Percentiles rank a stretch among this genome's conserved stretches.
phyloP scores from a whole-genome alignment of 2,113 vertebrate species.

The Burhinus bistriatus region DNA sequence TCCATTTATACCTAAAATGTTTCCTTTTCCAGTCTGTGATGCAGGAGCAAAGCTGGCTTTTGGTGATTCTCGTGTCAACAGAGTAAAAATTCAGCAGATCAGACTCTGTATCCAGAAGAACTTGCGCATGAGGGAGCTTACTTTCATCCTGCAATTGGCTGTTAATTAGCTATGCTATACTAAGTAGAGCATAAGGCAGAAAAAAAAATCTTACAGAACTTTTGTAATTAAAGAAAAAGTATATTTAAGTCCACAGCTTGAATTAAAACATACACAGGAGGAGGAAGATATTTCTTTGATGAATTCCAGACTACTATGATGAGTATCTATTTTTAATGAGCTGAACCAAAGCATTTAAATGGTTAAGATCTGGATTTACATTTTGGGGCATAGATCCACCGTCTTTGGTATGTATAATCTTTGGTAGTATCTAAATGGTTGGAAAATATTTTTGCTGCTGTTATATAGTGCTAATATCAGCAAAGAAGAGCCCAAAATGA shows the following conservation, averaged over 20 bases:
- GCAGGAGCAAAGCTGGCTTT: neutral
- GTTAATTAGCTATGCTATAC: neutral
- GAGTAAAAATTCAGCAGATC: neutral
- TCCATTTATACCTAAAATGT: neutral
- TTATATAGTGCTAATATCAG: neutral
- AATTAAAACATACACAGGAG: neutral
- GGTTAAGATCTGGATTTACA: neutral
- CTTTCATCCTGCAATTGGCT: neutral
- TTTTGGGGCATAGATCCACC: neutral
- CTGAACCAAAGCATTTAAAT: neutral
- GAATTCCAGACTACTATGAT: neutral
- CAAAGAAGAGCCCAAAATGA: neutral
- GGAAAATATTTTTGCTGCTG: neutral
- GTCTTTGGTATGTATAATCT: neutral
- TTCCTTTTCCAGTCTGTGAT: neutral
- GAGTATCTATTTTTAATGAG: neutral
- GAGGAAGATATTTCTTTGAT: neutral
- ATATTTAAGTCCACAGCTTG: neutral
- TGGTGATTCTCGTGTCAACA: neutral
- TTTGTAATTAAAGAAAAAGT: neutral
- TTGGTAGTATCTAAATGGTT: neutral
- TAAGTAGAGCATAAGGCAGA: neutral
- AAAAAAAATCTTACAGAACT: neutral
- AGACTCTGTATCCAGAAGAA: neutral
- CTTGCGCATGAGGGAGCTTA: neutral